Base-by-base conservation (phyloP, 2,797 vertebrate species). In the Hyperoplus lanceolatus region DNA sequence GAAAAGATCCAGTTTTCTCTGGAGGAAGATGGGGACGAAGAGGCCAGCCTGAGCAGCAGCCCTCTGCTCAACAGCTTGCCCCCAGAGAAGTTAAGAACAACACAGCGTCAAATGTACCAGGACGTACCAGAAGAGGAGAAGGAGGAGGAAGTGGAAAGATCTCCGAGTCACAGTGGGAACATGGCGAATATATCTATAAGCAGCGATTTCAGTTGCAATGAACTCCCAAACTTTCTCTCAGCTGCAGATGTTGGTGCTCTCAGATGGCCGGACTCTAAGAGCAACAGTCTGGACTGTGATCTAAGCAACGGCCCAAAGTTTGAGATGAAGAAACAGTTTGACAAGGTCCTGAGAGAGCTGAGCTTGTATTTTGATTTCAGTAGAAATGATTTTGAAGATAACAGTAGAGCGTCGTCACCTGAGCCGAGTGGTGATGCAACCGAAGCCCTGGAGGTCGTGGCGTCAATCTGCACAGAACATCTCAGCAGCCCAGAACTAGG, bases 291-390 rank as follows among this genome's bases (percentile, higher is more conserved):
- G 4, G 61, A 49, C 51, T 69, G 69, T 11, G 61, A 67, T 50
- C 62, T 29, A 6, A 75, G 16, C 8, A 0, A 71, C 50, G 69
- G n/a, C 66, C 77, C 85, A 0, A 53, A 90, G 83, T 96, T 96
- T 88, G 94, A 96, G 82, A 93, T 96, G 93, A 97, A 96, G 82
- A 90, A 88, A 49, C 89, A 94, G 83, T 98, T 97, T 70, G 91
- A 96, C 93, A 85, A 93, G 80, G 97, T 98, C 36, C 72, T 97
- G 69, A 92, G 96, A 90, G 97, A 98, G 89, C 91, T 97, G 83
- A 84, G 0, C 39, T 83, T 95, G 83, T 98, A 95, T 92, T 96
- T 96, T 83, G 89, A 95, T 68, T 96, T 97, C 90, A 95, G 93
- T 84, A 90, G 71, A 66, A 91, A 80, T 84, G 87, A 94, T 15